Evolutionary conservation across 2,888 invertebrate genomes (phyloP), one percentile per base, ranked within the genome.

Genomic region (Cremastobaeus sp.): DNA sequence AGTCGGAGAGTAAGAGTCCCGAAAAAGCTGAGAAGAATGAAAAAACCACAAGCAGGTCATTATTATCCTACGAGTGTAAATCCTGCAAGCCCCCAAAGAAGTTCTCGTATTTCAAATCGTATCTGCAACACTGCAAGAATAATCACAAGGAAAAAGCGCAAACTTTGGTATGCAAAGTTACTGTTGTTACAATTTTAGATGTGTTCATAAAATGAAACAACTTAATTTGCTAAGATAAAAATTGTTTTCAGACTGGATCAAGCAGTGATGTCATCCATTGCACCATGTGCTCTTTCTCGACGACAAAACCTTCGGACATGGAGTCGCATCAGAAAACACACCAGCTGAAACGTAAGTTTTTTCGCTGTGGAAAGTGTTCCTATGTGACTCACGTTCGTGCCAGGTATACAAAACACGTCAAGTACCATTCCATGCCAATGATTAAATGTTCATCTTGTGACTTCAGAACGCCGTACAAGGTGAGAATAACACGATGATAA

Each of bases 401-500:
- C 52, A 91, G 96, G 66, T 97, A 93, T 86, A 96, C 96, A 68
- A 97, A 97, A 86, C 97, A 97, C 86, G 95, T 96, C 50, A 96
- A 96, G 84, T 96, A 96, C 87, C 96, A 96, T 88, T 95, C 95
- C 66, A 96, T 95, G 94, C 96, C 94, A 80, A 96, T 95, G 94
- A 96, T 96, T 79, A 96, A 96, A 88, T 98, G 97, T 88, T 93
- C 93, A 65, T 93, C 95, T 87, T 98, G 98, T 88, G 96, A 96
- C 85, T 98, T 97, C 87, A 93, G 95, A 76, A 96, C 97, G 12
- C 96, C 96, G 15, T 89, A 89, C 78, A 86, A 86, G 83, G 86
- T 86, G 14, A 9, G 70, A 11, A 1, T 3, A 8, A 11, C 6
- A 39, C 12, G 14, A 9, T 48, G 17, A 39, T 8, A 3, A 25